Evolutionary conservation across 2,888 invertebrate genomes (phyloP).

Genomic region (Mayetiola destructor): DNA sequence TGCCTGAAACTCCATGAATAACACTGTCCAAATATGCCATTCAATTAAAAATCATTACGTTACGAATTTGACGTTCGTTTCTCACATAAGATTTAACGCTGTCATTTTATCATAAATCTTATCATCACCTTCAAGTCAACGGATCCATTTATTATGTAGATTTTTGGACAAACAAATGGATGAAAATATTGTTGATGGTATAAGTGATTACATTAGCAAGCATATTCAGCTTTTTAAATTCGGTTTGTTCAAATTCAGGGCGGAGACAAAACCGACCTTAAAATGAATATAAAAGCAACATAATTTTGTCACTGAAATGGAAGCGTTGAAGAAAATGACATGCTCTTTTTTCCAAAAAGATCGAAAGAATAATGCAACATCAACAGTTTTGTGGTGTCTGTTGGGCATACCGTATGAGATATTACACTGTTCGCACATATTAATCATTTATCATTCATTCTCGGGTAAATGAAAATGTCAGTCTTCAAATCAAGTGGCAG

Average conservation of each 20-base stretch:
- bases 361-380: not conserved
- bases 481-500: not conserved
- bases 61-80: not conserved
- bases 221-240: not conserved
- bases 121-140: not conserved
- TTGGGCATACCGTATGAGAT: not conserved
- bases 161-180: not conserved
- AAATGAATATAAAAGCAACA: not conserved
- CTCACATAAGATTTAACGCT: not conserved
- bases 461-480: constrained; percentile 10
- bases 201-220: not conserved
- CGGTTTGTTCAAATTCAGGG: not conserved
- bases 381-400: constrained; percentile 3
- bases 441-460: constrained; percentile 10
- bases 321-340: not conserved
- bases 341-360: not conserved
- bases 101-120: not conserved
- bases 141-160: not conserved
- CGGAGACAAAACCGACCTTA: not conserved
- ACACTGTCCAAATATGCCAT: no score
- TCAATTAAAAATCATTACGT: constrained; percentile 4
- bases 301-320: not conserved
- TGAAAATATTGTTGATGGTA: not conserved
- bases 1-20: no score
- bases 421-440: not conserved